Percentiles rank a stretch among this genome's conserved stretches.
Evolutionary conservation across 2,888 invertebrate species (phyloP).

Genomic region (Shargacucullia verbasci): DNA sequence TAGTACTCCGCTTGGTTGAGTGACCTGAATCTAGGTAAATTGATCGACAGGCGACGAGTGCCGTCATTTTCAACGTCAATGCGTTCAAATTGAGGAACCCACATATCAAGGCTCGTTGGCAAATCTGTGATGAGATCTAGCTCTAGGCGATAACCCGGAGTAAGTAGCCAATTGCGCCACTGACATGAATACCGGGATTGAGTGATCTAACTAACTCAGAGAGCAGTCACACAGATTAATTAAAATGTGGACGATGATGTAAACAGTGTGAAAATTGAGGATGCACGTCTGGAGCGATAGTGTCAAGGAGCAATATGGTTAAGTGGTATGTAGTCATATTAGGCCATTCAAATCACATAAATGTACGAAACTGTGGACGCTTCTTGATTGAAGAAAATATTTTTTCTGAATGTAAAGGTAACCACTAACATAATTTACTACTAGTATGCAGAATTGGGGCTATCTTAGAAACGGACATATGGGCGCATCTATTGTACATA

Average conservation of each 20-base stretch:
- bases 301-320: background rate
- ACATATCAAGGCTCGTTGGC: conserved; percentile 78
- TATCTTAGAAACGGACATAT: conserved; percentile 29
- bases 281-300: conserved; percentile 23
- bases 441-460: background rate
- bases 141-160: conserved; percentile 68
- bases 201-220: conserved; percentile 41
- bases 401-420: conserved; percentile 1
- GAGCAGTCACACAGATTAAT: conserved; percentile 49
- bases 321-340: background rate
- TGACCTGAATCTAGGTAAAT: conserved; percentile 81
- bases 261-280: conserved; percentile 33
- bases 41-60: conserved; percentile 76
- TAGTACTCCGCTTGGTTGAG: conserved; percentile 62
- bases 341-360: background rate
- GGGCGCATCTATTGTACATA: conserved; percentile 32
- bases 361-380: too few species aligned
- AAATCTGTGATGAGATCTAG: conserved; percentile 80
- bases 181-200: conserved; percentile 54
- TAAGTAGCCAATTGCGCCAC: conserved; percentile 52
- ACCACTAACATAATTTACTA: too few species aligned
- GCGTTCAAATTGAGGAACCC: conserved; percentile 83
- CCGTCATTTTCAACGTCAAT: conserved; percentile 72
- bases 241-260: conserved; percentile 39
- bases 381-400: background rate